Percentiles rank a stretch among this genome's conserved stretches.
phyloP scores from a whole-genome alignment of 2,113 vertebrate species.

The Circaetus cinerascens region DNA sequence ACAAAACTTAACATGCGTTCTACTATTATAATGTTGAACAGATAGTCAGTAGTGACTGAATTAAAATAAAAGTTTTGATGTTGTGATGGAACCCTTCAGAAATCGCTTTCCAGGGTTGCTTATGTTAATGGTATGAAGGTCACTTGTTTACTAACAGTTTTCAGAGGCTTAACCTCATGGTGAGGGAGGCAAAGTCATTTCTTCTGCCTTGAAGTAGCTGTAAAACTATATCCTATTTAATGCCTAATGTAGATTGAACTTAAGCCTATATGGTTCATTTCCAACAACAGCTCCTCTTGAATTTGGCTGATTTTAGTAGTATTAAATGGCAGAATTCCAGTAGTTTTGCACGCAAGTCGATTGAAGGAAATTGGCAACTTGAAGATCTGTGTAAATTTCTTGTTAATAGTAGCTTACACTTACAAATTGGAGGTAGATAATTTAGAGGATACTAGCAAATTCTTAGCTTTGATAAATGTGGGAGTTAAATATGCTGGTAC shows the following conservation, averaged over 20 bases:
- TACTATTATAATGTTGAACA: not conserved
- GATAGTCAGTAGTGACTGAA: not conserved
- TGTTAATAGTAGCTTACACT: not conserved
- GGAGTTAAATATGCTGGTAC: not conserved
- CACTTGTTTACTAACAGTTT: not conserved
- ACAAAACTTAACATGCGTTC: not conserved
- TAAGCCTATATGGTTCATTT: not conserved
- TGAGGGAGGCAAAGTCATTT: not conserved
- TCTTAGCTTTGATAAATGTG: not conserved
- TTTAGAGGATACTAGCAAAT: not conserved
- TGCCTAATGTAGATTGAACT: not conserved
- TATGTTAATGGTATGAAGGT: not conserved
- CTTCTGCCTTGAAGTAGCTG: not conserved
- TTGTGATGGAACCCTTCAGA: not conserved
- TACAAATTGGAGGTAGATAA: not conserved
- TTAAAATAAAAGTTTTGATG: not conserved
- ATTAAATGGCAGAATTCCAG: not conserved
- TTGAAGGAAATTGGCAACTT: not conserved
- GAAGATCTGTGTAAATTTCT: not conserved
- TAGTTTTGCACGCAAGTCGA: not conserved
- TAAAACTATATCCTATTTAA: not conserved
- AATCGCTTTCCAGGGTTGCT: not conserved
- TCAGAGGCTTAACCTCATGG: not conserved
- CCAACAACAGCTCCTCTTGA: not conserved
- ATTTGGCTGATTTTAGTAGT: not conserved